These are phyloP conservation scores for Trichonephila clavipes DNA, from an alignment of 1,140 invertebrate species.

Conservation along the genomic window DNA sequence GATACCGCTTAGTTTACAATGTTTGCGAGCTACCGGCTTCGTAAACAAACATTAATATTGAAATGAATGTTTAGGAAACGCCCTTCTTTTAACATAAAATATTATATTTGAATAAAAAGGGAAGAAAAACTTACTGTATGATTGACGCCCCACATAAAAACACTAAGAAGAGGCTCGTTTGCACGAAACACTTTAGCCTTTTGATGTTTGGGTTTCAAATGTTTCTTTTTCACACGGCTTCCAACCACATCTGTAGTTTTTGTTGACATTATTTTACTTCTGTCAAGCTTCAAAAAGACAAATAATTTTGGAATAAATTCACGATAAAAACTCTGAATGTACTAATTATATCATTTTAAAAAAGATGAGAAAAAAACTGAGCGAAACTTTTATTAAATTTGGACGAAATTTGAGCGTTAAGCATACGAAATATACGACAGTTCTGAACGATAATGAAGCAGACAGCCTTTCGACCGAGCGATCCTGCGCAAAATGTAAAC, in stretches of 20 bases:
- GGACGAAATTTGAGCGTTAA: slow-evolving; percentile 28
- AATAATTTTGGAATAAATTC: background rate
- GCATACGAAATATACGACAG: slow-evolving; percentile 6
- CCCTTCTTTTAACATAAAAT: slow-evolving; percentile 24
- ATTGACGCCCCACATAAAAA: slow-evolving; percentile 99
- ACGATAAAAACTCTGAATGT: background rate
- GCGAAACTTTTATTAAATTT: slow-evolving; percentile 16
- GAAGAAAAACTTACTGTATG: slow-evolving; percentile 86
- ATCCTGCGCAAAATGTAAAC: slow-evolving; percentile 58
- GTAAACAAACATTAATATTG: background rate
- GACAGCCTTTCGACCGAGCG: slow-evolving; percentile 25
- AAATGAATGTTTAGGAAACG: slow-evolving; percentile 8
- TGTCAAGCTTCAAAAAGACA: background rate
- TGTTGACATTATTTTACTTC: slow-evolving; percentile 59
- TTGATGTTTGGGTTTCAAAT: slow-evolving; percentile 96
- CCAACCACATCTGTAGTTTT: slow-evolving; percentile 59
- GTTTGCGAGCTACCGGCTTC: background rate
- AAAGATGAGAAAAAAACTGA: background rate
- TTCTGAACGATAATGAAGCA: slow-evolving; percentile 32
- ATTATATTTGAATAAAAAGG: background rate
- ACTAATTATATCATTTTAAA: background rate
- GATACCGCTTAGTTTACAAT: too few species aligned
- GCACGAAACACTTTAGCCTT: slow-evolving; percentile 99
- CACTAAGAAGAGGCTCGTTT: slow-evolving; percentile 98
- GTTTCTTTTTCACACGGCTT: slow-evolving; percentile 94